Evolutionary conservation across 2,113 vertebrate genomes (phyloP), one percentile per base, ranked within the genome.

Genomic region (Scomber scombrus): DNA sequence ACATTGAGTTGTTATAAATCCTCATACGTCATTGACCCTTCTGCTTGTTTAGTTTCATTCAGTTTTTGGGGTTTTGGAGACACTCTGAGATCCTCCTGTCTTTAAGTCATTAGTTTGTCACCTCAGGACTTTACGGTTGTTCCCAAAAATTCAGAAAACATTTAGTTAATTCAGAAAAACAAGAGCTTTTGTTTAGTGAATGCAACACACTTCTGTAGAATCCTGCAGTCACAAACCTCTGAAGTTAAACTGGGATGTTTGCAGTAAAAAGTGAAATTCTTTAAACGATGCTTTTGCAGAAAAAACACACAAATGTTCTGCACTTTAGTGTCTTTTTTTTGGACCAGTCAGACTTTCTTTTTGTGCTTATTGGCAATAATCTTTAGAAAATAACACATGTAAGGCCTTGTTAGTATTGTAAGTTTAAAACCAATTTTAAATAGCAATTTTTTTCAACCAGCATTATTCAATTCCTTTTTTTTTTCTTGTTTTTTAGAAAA

Each of bases 361-460:
- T 91, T 94, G 93, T 93, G 93, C 92, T 94, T 92, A 78, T 88
- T 86, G 81, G 83, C 71, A 63, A 80, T 45, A 87, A 78, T 50
- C 71, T 91, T 92, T 80, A 89, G 78, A 90, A 94, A 91, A 93
- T 52, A 83, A 87, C 78, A 74, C 55, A 70, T 9, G 73, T 93
- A 94, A 94, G 94, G 91, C 94, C 91, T 82, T 92, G 85, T 91
- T 91, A 88, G 80, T 84, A 76, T 86, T 64, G 57, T 62, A 78
- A 82, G 67, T 89, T 92, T 92, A 89, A 94, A 94, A 93, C 89
- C 89, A 93, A 93, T 92, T 93, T 92, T 84, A 87, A 81, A 89
- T 85, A 84, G 75, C 63, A 78, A 85, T 83, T 88, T 87, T 82
- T 40, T 9, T 8, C 9, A 23, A 23, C 23, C 66, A 75, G 83